Base-by-base conservation (phyloP, 2,888 invertebrate species). In the Mythimna lalbum region DNA sequence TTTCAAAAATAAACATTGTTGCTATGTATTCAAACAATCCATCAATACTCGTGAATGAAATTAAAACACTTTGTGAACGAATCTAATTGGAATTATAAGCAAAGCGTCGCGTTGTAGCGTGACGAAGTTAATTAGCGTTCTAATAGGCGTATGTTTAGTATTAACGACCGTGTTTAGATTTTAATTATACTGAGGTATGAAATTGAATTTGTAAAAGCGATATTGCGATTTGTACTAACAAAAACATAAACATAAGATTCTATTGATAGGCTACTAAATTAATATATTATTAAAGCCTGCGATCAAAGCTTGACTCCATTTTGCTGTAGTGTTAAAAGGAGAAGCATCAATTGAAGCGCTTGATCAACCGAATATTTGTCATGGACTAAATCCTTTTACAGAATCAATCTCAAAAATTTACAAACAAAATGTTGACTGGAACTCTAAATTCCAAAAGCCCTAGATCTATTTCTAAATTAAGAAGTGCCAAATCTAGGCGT, bases 51-150 rank as follows among this genome's bases (percentile, higher is more conserved):
- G 52, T 43, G 23, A 61, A 72, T 21, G 21, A 55, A 52, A 55
- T 63, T 55, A 66, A 43, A 61, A 52, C 19, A 60, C 14, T 60
- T 33, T 60, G 50, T 63, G 52, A 76, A 23, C 55, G 14, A 56
- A 66, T 39, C 47, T 52, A 67, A 67, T 63, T 56, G 39, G n/a
- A 47, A 39, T 50, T 49, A 67, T 9, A 75, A 52, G 12, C 27
- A 36, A 21, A 17, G 12, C 43, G 33, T 61, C 52, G 14, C 47
- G 47, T 7, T 21, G 52, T 76, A 27, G 77, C 73, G 77, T 77
- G 77, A 36, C 56, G 4, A 19, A 43, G 14, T 17, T 62, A 14
- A 43, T 53, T 47, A 39, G 27, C 10, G 50, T 23, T 60, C 9
- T 19, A n/a, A 56, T 53, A n/a, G 43, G 21, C 23, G 21, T n/a